These are phyloP conservation scores for Eucera pruinosa DNA, from an alignment of 2,888 invertebrate species.

Conservation along the genomic window DNA sequence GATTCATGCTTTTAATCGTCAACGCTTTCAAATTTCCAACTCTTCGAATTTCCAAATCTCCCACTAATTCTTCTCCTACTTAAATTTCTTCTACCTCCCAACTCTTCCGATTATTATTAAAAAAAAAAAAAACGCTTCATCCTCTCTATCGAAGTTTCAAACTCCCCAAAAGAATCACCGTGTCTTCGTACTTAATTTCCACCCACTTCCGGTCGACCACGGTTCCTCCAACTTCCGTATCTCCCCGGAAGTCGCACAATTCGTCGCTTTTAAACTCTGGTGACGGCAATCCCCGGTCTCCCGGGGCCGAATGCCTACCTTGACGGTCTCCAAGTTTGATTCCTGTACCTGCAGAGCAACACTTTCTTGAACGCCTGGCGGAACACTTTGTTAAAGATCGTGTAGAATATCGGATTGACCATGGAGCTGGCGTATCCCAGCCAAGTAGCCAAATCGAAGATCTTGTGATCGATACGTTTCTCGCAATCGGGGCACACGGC, in stretches of 20 bases:
- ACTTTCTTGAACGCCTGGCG: constrained; percentile 96
- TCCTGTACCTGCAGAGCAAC: constrained; percentile 90
- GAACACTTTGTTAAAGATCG: constrained; percentile 97
- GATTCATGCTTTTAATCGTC: no score
- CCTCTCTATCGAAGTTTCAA: not conserved
- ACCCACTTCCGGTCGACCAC: no score
- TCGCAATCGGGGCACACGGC: constrained; percentile 93
- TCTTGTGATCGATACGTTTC: constrained; percentile 90
- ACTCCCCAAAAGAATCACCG: not conserved
- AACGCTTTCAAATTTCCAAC: no score
- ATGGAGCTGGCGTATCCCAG: constrained; percentile 97
- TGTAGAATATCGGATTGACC: constrained; percentile 98
- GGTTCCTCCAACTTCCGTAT: not conserved
- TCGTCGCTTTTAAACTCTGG: constrained; percentile 64
- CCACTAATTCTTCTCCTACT: not conserved
- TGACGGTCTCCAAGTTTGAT: constrained; percentile 86
- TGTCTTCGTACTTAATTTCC: no score
- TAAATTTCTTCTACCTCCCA: not conserved
- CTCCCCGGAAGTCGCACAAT: not conserved
- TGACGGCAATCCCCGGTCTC: constrained; percentile 74
- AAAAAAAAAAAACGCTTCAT: not conserved
- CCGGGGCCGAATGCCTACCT: constrained; percentile 83
- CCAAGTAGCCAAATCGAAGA: constrained; percentile 95
- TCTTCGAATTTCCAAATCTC: no score
- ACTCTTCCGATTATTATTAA: no score